Evolutionary conservation across 37 sponge, comb jelly and placozoan genomes (phyloP).

Genomic region (Ianthella basta): DNA sequence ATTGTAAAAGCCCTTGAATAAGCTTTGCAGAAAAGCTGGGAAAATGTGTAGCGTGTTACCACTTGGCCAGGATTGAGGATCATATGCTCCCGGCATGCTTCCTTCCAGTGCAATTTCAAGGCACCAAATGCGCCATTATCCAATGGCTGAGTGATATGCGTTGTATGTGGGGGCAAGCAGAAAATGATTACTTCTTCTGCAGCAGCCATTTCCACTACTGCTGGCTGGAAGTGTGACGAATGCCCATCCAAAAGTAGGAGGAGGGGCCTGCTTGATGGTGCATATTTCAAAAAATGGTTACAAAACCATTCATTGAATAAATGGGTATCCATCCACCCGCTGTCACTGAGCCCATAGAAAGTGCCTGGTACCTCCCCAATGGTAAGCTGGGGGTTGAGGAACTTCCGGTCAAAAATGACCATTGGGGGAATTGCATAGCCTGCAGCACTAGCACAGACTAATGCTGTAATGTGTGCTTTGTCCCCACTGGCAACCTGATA

Average conservation of each 20-base stretch:
- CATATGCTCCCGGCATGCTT: not conserved
- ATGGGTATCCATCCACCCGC: constrained; percentile 6
- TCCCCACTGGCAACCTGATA: constrained; percentile 2
- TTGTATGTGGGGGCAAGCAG: not conserved
- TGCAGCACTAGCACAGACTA: not conserved
- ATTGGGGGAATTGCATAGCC: not conserved
- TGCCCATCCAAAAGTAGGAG: no score
- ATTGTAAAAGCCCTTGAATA: not conserved
- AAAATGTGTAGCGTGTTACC: not conserved
- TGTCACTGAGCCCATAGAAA: not conserved
- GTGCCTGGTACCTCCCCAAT: constrained; percentile 7
- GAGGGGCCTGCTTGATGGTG: constrained; percentile 2
- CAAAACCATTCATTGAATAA: constrained; percentile 5
- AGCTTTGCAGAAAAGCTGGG: constrained; percentile 6
- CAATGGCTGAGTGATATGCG: not conserved
- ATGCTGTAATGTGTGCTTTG: constrained; percentile 2
- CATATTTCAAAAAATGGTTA: constrained; percentile 1
- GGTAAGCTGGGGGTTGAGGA: constrained; percentile 6
- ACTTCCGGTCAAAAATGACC: constrained; percentile 6
- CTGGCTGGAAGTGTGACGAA: not conserved
- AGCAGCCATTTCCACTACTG: constrained; percentile 10
- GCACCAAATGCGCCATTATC: constrained; percentile 2
- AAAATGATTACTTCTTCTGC: constrained; percentile 1
- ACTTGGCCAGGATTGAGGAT: not conserved
- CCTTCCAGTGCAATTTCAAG: constrained; percentile 6